These are phyloP conservation scores for Orthonyx spaldingii DNA, from an alignment of 2,113 vertebrate genomes.

Conservation along the genomic window DNA sequence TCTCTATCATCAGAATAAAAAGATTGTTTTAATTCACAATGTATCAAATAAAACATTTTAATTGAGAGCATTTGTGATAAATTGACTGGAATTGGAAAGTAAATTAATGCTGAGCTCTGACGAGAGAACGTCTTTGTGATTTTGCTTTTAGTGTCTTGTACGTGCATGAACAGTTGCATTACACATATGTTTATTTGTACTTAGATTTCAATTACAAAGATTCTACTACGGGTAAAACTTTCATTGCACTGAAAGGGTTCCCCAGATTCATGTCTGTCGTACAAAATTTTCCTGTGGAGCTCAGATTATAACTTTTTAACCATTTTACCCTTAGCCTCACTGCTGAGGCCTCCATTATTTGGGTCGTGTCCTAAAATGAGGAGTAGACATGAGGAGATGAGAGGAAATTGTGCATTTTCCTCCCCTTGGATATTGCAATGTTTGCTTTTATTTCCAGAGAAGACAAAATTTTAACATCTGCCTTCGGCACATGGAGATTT, in stretches of 20 bases:
- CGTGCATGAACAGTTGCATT: not conserved
- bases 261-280: not conserved
- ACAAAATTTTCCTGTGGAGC: not conserved
- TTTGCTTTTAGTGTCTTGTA: not conserved
- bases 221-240: not conserved
- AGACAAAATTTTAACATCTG: not conserved
- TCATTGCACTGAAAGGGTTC: not conserved
- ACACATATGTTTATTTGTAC: not conserved
- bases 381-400: not conserved
- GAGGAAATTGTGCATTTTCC: not conserved
- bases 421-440: not conserved
- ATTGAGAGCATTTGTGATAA: slow-evolving; percentile 34
- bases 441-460: not conserved
- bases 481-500: not conserved
- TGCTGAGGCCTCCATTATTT: not conserved
- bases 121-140: not conserved
- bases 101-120: not conserved
- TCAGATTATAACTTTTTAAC: not conserved
- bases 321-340: not conserved
- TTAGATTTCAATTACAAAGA: not conserved
- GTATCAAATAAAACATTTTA: slow-evolving; percentile 46
- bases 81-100: slow-evolving; percentile 13
- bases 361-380: not conserved
- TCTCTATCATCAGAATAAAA: slow-evolving; percentile 33
- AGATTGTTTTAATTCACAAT: slow-evolving; percentile 30